Base-by-base conservation (phyloP, 1,140 invertebrate species). In the Trichonephila clavipes region DNA sequence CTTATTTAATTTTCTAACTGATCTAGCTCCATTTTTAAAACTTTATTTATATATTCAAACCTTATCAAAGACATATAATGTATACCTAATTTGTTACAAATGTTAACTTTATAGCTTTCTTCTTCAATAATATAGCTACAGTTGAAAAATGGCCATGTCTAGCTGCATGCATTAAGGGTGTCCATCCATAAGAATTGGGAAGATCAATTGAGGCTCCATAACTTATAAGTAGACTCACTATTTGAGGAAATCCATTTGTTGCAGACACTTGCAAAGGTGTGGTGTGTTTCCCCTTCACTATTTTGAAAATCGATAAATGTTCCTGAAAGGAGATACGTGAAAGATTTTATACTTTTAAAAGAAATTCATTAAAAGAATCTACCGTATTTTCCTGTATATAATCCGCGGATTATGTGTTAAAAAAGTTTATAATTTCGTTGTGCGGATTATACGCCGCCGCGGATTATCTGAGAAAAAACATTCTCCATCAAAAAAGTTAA, bases 201-300 rank as follows among this genome's bases (percentile, higher is more conserved):
- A 93, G 85, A 87, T 94, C 94, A 4, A 93, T n/a, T 40, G 44
- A 77, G 21, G 94, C 94, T 34, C 91, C 91, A 44, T 89, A 12
- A 21, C 61, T 58, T 6, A 94, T 51, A 10, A 94, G 69, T 24
- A 93, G 77, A 16, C 14, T 62, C 16, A 93, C 90, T 28, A 94
- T 51, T 69, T 93, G 81, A 69, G 40, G 24, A 58, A 44, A 90
- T 28, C 90, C 94, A 93, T 93, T 89, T 28, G 94, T 87, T 83
- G 94, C 85, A 62, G 94, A 69, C 18, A 89, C 61, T 64, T 94
- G 94, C 28, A 94, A 64, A 6, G 91, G 82, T 64, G n/a, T n/a
- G n/a, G n/a, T n/a, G n/a, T n/a, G 90, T 51, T 72, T 91, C 96
- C 51, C 96, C 96, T 95, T 96, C 96, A 81, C 95, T 90, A 40